A percentile compares a stretch with the other conserved stretches of the same genome.
phyloP scores from a whole-genome alignment of 1,140 invertebrate species.

The Acromyrmex echinatior region DNA sequence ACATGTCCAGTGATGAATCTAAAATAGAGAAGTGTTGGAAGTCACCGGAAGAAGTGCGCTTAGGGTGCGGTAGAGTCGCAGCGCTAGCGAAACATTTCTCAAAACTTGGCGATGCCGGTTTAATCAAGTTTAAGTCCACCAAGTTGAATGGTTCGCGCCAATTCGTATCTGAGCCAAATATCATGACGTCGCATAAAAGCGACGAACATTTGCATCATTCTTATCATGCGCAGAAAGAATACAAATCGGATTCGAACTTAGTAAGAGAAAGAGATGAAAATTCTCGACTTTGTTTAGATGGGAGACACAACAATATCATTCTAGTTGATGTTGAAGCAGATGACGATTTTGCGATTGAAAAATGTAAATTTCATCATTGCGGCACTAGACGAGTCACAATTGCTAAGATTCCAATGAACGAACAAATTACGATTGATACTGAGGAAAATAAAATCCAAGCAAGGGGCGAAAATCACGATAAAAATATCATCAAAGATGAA shows the following conservation, averaged over 20 bases:
- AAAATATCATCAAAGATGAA: background rate
- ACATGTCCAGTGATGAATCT: conserved; percentile 84
- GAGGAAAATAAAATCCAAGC: background rate
- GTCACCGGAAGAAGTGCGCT: conserved; percentile 88
- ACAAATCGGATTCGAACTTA: conserved; percentile 60
- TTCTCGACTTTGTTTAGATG: background rate
- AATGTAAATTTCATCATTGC: conserved; percentile 33
- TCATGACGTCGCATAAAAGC: conserved; percentile 74
- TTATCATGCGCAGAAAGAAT: background rate
- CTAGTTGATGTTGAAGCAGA: conserved; percentile 1
- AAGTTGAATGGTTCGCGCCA: conserved; percentile 74
- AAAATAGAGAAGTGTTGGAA: conserved; percentile 87
- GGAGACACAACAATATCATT: background rate
- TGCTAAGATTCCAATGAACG: conserved; percentile 13
- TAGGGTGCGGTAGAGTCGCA: conserved; percentile 88
- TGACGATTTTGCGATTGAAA: background rate
- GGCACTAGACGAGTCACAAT: conserved; percentile 16
- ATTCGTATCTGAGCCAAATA: conserved; percentile 84
- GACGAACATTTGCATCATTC: background rate
- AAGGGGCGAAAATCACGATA: background rate
- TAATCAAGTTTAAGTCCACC: conserved; percentile 81
- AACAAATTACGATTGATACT: background rate
- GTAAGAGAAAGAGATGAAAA: background rate
- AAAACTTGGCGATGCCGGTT: conserved; percentile 84
- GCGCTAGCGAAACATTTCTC: conserved; percentile 89